Conservation (phyloP, 2,113 vertebrate species). For the Myotis brandtii region DNA sequence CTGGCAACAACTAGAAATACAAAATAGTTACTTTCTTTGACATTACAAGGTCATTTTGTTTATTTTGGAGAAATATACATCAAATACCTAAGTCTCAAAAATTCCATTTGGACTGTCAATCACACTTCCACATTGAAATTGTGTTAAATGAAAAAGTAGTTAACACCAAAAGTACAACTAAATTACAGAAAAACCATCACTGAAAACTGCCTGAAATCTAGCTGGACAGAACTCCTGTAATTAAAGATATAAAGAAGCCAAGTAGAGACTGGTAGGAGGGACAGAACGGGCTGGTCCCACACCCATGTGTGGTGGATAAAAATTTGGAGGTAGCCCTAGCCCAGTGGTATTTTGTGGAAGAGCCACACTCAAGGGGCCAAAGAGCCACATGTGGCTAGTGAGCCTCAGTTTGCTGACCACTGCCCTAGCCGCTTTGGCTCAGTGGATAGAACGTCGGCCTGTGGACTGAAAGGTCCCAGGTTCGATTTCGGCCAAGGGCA, state of each 20-base stretch:
- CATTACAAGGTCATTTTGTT: neutral
- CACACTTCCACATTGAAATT: neutral
- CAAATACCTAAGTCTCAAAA: neutral
- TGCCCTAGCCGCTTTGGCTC: too few species aligned
- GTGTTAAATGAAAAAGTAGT: neutral
- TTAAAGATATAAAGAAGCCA: neutral
- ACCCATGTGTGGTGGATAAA: neutral
- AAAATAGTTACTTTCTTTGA: neutral
- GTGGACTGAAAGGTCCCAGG: too few species aligned
- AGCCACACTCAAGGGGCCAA: too few species aligned
- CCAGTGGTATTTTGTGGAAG: too few species aligned
- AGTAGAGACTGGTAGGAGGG: neutral
- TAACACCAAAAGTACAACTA: neutral
- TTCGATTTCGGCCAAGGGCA: too few species aligned
- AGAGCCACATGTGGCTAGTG: too few species aligned
- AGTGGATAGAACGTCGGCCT: too few species aligned
- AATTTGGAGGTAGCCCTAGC: neutral
- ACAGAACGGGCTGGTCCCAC: neutral
- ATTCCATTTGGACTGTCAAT: neutral
- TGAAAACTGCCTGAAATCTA: neutral
- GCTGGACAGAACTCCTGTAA: neutral
- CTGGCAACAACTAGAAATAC: neutral
- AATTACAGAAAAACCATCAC: neutral
- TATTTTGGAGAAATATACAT: neutral
- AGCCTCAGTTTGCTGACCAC: too few species aligned